Evolutionary conservation across 2,888 invertebrate species (phyloP), one percentile per base, ranked within the genome.

Genomic region (Amaurobius ferox): DNA sequence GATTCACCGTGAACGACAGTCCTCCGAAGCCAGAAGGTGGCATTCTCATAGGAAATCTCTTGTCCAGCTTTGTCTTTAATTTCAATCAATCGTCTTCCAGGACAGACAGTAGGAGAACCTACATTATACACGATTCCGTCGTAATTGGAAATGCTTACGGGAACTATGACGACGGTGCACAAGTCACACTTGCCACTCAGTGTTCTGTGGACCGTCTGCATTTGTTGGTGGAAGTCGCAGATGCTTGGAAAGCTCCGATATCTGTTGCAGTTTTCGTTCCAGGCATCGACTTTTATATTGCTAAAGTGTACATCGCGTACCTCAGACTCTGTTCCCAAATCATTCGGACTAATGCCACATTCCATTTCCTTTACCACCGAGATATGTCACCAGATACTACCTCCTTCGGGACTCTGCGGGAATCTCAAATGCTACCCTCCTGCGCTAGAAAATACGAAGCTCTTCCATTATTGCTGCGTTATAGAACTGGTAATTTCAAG

Each of bases 221-320:
- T 88, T 96, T 96, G 55, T 91, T 97, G 23, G 93, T 95, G n/a
- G 87, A 88, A 28, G 95, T 96, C 48, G 95, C 95, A 0, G 94
- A 94, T 68, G 95, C 96, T 89, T 97, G 97, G 97, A 93, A 94
- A 7, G 97, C 96, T 0, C 95, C 96, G 0, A 95, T 97, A 89
- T 97, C 97, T 0, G 93, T 95, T 0, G 96, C 96, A 0, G 93
- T 96, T 0, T 97, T 95, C 91, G 95, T 95, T 6, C 90, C 90
- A 3, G 89, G 89, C 3, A 89, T 94, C 85, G 97, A 97, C 90
- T 93, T 95, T 89, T 93, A 94, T 86, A 92, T 95, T 0, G 91
- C 96, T 44, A 93, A 95, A 90, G 93, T 94, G 78, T 97, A 96
- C 90, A 92, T 96, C 11, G 93, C 94, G 28, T 97, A 95, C 93